These are phyloP conservation scores for Wiebesia pumilae DNA, from an alignment of 1,140 invertebrate species.

Conservation along the genomic window DNA sequence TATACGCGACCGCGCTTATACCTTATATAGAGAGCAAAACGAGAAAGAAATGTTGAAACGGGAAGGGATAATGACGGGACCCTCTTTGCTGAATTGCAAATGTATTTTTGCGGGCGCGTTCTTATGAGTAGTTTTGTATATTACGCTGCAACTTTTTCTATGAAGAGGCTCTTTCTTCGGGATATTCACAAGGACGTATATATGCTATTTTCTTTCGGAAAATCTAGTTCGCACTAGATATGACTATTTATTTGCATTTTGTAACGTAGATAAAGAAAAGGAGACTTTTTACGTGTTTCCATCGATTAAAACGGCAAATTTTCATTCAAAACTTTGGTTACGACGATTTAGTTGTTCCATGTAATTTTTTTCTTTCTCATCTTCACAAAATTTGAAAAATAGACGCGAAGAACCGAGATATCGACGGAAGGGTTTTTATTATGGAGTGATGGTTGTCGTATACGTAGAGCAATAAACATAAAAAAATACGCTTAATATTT, in stretches of 20 bases:
- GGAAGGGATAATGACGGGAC: conserved; percentile 23
- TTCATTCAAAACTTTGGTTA: too few relatives aligned
- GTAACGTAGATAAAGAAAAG: neutral
- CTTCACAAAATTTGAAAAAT: too few relatives aligned
- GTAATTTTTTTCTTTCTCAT: too few relatives aligned
- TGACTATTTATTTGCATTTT: too few relatives aligned
- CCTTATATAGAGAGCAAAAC: neutral
- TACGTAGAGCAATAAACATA: too few relatives aligned
- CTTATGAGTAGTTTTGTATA: neutral
- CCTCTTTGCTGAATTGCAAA: conserved; percentile 32
- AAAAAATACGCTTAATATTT: too few relatives aligned
- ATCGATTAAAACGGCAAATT: too few relatives aligned
- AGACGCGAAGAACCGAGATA: too few relatives aligned
- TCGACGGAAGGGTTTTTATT: too few relatives aligned
- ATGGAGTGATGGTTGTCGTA: too few relatives aligned
- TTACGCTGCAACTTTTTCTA: neutral
- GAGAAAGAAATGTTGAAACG: conserved; percentile 4
- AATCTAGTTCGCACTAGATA: neutral
- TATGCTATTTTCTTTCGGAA: neutral
- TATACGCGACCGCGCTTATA: neutral
- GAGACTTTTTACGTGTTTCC: neutral
- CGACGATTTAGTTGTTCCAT: too few relatives aligned
- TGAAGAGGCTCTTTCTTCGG: neutral
- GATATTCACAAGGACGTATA: neutral
- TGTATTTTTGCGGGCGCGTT: conserved; percentile 14